A percentile compares a stretch with the other conserved stretches of the same genome.
Evolutionary conservation across 2,797 vertebrate genomes (phyloP).

Genomic region (Melanotaenia boesemani): DNA sequence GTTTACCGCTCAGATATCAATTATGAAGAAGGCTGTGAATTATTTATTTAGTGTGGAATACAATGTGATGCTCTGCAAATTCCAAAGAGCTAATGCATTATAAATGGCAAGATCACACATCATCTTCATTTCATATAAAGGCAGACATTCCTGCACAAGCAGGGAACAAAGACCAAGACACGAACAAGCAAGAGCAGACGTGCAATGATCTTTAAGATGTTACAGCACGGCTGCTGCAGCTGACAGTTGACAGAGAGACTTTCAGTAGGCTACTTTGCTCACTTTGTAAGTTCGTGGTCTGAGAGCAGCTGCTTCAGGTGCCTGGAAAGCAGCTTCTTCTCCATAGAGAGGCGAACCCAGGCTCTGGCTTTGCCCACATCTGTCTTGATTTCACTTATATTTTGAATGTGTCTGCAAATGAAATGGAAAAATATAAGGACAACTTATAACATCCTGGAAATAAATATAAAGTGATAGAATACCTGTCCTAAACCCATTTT

Average conservation of each 20-base stretch:
- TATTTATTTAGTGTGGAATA: slow-evolving; percentile 68
- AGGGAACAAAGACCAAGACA: slow-evolving; percentile 32
- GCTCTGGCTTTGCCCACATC: slow-evolving; percentile 98
- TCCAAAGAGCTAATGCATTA: slow-evolving; percentile 71
- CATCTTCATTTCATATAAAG: slow-evolving; percentile 49
- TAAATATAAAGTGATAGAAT: background rate
- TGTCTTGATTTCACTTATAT: slow-evolving; percentile 98
- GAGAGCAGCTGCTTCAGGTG: slow-evolving; percentile 97
- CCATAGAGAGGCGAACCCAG: slow-evolving; percentile 98
- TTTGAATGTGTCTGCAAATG: slow-evolving; percentile 93
- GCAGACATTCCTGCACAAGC: slow-evolving; percentile 51
- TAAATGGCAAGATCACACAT: slow-evolving; percentile 60
- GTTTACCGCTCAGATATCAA: slow-evolving; percentile 74
- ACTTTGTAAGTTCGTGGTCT: slow-evolving; percentile 97
- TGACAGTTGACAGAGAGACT: background rate
- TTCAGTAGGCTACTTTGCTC: slow-evolving; percentile 63
- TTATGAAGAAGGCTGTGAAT: slow-evolving; percentile 76
- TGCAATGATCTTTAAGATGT: background rate
- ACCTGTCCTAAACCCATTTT: too few relatives aligned
- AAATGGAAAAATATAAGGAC: background rate
- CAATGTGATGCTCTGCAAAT: slow-evolving; percentile 61
- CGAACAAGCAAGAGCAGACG: background rate
- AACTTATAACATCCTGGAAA: background rate
- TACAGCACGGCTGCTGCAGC: background rate
- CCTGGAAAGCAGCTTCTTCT: slow-evolving; percentile 97